Evolutionary conservation across 1,140 invertebrate species (phyloP).

Genomic region (Orius laevigatus): DNA sequence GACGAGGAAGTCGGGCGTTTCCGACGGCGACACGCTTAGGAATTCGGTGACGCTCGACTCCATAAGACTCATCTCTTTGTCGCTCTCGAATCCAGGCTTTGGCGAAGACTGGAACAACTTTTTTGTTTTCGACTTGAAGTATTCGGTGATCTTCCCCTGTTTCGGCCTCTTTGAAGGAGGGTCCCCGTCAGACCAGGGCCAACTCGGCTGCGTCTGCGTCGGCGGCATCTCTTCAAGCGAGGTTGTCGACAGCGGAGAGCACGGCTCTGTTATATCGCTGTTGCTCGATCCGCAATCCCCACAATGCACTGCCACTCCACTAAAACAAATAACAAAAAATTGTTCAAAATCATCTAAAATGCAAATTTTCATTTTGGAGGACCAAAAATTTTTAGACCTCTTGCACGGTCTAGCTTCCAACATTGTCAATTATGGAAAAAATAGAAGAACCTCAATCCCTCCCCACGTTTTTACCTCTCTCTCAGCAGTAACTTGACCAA

Average conservation of each 20-base stretch:
- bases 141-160: conserved; percentile 59
- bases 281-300: conserved; percentile 42
- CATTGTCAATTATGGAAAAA: too few species aligned
- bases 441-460: background rate
- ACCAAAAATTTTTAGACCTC: too few species aligned
- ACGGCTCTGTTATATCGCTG: conserved; percentile 62
- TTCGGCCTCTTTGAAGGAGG: conserved; percentile 26
- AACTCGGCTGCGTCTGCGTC: conserved; percentile 32
- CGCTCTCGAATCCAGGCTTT: background rate
- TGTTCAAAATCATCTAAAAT: too few species aligned
- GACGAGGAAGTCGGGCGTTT: background rate
- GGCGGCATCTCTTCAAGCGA: conserved; percentile 30
- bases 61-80: conserved; percentile 13
- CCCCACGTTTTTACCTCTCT: too few species aligned
- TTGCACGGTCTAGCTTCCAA: too few species aligned
- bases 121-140: conserved; percentile 64
- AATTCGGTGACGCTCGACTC: background rate
- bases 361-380: too few species aligned
- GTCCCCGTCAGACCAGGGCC: conserved; percentile 18
- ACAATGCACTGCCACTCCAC: conserved; percentile 50
- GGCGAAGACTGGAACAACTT: background rate
- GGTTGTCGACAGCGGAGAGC: conserved; percentile 48
- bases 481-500: too few species aligned
- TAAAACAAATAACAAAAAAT: conserved; percentile 30
- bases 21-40: background rate